Conservation (phyloP, 2,888 invertebrate genomes). For the Apeira syringaria region DNA sequence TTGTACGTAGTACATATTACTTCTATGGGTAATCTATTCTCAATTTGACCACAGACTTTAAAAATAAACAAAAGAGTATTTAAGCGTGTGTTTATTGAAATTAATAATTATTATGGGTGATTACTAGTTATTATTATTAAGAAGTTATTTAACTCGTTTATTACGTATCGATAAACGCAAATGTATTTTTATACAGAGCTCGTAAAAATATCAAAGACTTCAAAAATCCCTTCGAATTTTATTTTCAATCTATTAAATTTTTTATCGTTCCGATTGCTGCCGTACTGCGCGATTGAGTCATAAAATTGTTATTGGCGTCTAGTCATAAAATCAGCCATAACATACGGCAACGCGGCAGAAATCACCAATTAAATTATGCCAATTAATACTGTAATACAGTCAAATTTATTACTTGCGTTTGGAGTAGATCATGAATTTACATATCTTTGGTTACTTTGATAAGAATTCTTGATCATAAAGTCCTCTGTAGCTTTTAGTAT, state of each 20-base stretch:
- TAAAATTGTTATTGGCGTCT: slow-evolving; percentile 51
- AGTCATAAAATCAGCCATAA: slow-evolving; percentile 47
- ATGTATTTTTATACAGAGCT: too few species aligned
- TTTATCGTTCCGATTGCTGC: slow-evolving; percentile 39
- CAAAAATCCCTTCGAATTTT: slow-evolving; percentile 6
- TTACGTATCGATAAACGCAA: too few species aligned
- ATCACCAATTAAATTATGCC: slow-evolving; percentile 47
- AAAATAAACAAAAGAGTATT: too few species aligned
- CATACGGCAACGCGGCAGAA: slow-evolving; percentile 37
- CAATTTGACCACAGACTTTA: too few species aligned
- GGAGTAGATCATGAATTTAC: slow-evolving; percentile 33
- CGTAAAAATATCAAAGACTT: background rate
- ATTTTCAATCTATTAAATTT: slow-evolving; percentile 29
- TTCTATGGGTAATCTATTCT: too few species aligned
- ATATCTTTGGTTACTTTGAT: slow-evolving; percentile 16
- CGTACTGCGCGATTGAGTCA: slow-evolving; percentile 35
- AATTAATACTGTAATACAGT: slow-evolving; percentile 45
- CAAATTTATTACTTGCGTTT: slow-evolving; percentile 38
- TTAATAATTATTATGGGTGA: too few species aligned
- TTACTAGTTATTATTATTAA: too few species aligned
- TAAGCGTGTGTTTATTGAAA: too few species aligned
- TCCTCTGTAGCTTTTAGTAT: slow-evolving; percentile 3
- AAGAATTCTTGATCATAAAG: slow-evolving; percentile 16
- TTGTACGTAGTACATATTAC: too few species aligned
- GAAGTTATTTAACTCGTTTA: too few species aligned